Evolutionary conservation across 1,140 invertebrate genomes (phyloP), one percentile per base, ranked within the genome.

Genomic region (Sinonovacula constricta): DNA sequence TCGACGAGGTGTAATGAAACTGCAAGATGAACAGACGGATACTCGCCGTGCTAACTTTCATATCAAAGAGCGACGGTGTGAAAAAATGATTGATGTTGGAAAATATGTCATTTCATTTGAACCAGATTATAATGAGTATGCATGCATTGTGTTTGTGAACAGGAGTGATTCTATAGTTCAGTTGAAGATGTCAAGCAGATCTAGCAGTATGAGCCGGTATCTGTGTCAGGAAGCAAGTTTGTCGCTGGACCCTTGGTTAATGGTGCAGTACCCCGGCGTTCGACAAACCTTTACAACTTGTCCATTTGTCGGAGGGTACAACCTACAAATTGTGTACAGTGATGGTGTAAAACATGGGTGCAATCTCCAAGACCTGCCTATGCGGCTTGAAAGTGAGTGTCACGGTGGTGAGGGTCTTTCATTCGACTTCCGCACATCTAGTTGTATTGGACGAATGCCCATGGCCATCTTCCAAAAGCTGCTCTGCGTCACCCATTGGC

Each of bases 331-430:
- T 22, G 68, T 39, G 3, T 76, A 84, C 28, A 81, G 76, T 15
- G 24, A 71, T 3, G 53, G 68, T 0, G 65, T 66, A 0, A 72
- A 72, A 22, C 84, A 84, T 71, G 75, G 75, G 1, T 87, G 85
- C 51, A 87, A 87, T 65, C 79, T 81, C 26, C 81, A 83, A 75
- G 79, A 84, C 22, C 28, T 85, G 14, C 85, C 85, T 10, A 87
- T 87, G 85, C 70, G 84, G 59, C 65, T 87, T 56, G 85, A 87
- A 59, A 80, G 77, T 39, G 85, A 87, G 59, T 87, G 85, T 56
- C 51, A 83, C 5, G 79, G 57, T 14, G 85, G 85, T 3, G 85
- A 87, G 68, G 85, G 85, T 0, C 75, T 84, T 3, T 78, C 59
- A 7, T 85, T 87, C 67, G 66, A 87, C 45, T 87, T 81, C 54